These are phyloP conservation scores for Edolisoma coerulescens DNA, from an alignment of 2,113 vertebrate genomes.

Conservation along the genomic window DNA sequence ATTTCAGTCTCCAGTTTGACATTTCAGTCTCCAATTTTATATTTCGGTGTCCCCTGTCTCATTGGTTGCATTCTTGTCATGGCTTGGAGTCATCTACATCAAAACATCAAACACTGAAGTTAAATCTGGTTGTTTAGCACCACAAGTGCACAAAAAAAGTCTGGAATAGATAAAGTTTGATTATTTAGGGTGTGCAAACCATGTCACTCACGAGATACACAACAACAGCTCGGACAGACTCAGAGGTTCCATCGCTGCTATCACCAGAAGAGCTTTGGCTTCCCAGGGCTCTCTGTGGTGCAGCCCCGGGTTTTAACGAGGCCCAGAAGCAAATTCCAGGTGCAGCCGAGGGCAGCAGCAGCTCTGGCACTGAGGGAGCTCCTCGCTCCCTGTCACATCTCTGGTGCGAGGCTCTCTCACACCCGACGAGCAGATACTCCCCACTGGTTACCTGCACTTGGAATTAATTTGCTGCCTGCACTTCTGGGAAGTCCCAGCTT, in stretches of 20 bases:
- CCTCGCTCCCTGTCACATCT: not conserved
- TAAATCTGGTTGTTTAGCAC: not conserved
- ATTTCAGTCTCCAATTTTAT: fast-evolving
- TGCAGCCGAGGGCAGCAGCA: not conserved
- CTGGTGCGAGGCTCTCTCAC: not conserved
- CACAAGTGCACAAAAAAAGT: not conserved
- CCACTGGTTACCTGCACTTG: not conserved
- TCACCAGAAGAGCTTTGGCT: not conserved
- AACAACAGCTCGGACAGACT: not conserved
- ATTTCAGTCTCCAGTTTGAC: not conserved
- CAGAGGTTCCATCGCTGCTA: not conserved
- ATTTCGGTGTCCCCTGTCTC: not conserved
- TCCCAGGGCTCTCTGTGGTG: not conserved
- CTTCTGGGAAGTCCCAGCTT: not conserved
- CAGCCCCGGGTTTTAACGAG: not conserved
- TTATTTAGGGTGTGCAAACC: not conserved
- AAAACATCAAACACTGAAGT: not conserved
- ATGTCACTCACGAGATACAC: not conserved
- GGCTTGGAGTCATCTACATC: not conserved
- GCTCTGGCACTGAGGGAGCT: not conserved
- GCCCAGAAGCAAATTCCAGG: not conserved
- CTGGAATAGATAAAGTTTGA: not conserved
- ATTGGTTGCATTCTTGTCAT: not conserved
- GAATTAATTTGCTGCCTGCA: not conserved
- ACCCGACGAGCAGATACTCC: not conserved